Base-by-base conservation (phyloP, 2,888 invertebrate species). In the Lasioglossum morio region DNA sequence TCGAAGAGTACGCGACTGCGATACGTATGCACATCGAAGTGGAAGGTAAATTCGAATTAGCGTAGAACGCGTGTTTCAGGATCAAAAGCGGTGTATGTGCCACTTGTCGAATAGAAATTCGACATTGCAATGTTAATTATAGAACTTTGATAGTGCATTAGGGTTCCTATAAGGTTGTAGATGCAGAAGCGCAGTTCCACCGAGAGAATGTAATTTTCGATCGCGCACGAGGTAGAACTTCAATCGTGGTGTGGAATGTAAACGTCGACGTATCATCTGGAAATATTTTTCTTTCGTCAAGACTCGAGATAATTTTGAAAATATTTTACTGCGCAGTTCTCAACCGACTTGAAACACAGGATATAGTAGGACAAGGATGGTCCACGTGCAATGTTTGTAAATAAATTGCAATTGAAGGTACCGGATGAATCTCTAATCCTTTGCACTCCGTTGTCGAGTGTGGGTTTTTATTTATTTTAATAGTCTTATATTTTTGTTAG, bases 111-210 rank as follows among this genome's bases (percentile, higher is more conserved):
- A 30, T 27, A 30, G 60, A 76, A 46, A 43, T 63, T 63, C 27
- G 43, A 37, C 60, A 16, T 60, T 1, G 27, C 37, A 40, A 75
- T 76, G 60, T 76, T 76, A 60, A 53, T 76, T 76, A 76, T n/a
- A 63, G 60, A 63, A 76, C 60, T 76, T 76, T n/a, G 43, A 76
- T 76, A 63, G 16, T 30, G 75, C 60, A 43, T 43, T 63, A 76
- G 40, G 63, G 27, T 76, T 76, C 5, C 75, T 57, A 27, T 27
- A 60, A 27, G 27, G 75, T 60, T 57, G 57, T 19, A 60, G 60
- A 12, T 60, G 57, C 37, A 40, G 27, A 19, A 57, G 14, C 37
- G 43, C 23, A 43, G 63, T 76, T 76, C 12, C 43, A 60, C 16
- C n/a, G 57, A 23, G 74, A 74, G 53, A n/a, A 23, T 53, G 19